Evolutionary conservation across 2,797 vertebrate species (phyloP).

Genomic region (Glossophaga mutica): DNA sequence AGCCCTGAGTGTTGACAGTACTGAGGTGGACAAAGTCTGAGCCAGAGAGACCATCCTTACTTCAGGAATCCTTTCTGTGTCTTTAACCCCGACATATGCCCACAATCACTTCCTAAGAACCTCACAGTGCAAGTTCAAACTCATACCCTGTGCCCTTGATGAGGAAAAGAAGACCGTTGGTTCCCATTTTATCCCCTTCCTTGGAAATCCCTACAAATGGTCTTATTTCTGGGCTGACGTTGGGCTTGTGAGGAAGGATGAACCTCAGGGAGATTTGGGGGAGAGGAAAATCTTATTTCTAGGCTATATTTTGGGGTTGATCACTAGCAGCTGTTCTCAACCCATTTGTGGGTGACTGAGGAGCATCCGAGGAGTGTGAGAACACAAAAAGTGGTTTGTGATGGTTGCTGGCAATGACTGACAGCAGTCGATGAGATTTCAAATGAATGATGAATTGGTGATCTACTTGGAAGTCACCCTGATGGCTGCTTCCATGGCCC

Average conservation of each 20-base stretch:
- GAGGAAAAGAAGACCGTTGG: not conserved
- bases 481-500: not conserved
- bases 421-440: conserved; percentile 24
- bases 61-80: not conserved
- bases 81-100: not conserved
- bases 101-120: not conserved
- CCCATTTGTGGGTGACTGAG: not conserved
- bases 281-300: not conserved
- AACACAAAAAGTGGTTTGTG: conserved; percentile 54
- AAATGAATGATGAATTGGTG: conserved; percentile 30
- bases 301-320: not conserved
- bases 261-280: not conserved
- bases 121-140: not conserved
- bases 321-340: conserved; percentile 2
- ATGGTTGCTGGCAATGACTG: conserved; percentile 36
- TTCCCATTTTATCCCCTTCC: not conserved
- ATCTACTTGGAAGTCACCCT: conserved; percentile 35
- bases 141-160: not conserved
- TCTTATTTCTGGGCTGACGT: not conserved
- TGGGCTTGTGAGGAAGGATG: not conserved
- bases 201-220: not conserved
- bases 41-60: not conserved
- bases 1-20: not conserved
- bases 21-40: not conserved
- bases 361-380: conserved; percentile 25